These are phyloP conservation scores for Nycteola revayana DNA, from an alignment of 2,888 invertebrate species.

Conservation along the genomic window DNA sequence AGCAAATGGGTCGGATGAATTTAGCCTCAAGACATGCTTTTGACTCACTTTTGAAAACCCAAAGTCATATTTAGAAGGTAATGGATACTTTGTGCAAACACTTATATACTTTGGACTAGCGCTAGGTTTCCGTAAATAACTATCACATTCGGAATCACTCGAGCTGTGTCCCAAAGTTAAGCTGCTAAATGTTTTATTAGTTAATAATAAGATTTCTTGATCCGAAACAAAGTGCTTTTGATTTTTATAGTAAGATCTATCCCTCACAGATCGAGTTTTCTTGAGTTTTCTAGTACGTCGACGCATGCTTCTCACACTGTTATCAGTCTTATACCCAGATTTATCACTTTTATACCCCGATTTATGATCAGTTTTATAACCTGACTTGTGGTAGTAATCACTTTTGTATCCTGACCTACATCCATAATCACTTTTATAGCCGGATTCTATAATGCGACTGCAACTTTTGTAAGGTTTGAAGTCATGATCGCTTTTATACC, in stretches of 20 bases:
- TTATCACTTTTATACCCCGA: constrained; percentile 84
- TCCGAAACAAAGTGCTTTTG: constrained; percentile 81
- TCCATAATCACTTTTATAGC: constrained; percentile 84
- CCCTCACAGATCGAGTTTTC: constrained; percentile 75
- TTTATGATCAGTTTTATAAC: constrained; percentile 84
- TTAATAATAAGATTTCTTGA: constrained; percentile 81
- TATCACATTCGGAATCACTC: constrained; percentile 76
- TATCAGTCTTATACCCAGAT: constrained; percentile 83
- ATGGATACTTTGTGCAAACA: constrained; percentile 69
- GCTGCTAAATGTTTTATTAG: constrained; percentile 77
- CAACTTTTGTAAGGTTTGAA: constrained; percentile 77
- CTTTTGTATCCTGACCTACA: constrained; percentile 77
- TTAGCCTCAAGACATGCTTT: constrained; percentile 58
- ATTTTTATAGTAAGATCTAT: constrained; percentile 77
- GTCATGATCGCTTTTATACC: constrained; percentile 83
- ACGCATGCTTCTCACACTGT: constrained; percentile 74
- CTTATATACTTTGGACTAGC: constrained; percentile 73
- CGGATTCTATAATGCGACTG: constrained; percentile 79
- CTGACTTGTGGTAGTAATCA: constrained; percentile 74
- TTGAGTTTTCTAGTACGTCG: constrained; percentile 75
- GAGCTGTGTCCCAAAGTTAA: constrained; percentile 82
- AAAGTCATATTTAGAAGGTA: constrained; percentile 63
- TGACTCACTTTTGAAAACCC: constrained; percentile 64
- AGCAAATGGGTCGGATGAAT: constrained; percentile 73
- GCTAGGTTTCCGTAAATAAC: constrained; percentile 62